Percentiles rank a stretch among this genome's conserved stretches.
phyloP scores from a whole-genome alignment of 1,140 invertebrate species.

The Eueides isabella region DNA sequence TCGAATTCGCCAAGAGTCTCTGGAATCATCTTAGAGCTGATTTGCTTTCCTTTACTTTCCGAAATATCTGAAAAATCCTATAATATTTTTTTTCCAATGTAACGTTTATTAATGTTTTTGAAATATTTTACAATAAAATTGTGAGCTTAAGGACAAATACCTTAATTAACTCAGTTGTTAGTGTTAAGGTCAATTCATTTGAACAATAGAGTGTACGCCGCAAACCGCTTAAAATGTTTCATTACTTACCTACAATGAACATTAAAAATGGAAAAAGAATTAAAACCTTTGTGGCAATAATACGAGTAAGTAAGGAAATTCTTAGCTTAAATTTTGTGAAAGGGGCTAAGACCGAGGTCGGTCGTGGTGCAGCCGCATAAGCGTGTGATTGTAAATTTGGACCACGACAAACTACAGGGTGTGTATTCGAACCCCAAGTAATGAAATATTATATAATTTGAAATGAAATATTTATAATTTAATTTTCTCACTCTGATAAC shows the following conservation, averaged over 20 bases:
- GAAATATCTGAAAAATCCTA: too few species aligned
- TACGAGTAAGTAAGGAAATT: not conserved
- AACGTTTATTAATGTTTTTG: too few species aligned
- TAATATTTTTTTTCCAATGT: too few species aligned
- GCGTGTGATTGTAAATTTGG: not conserved
- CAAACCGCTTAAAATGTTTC: not conserved
- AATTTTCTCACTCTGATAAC: not conserved
- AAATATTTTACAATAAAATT: not conserved
- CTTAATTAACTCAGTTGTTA: conserved; percentile 25
- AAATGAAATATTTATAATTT: too few species aligned
- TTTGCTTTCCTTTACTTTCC: too few species aligned
- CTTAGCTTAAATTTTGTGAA: not conserved
- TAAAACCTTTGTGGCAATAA: not conserved
- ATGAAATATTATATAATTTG: not conserved
- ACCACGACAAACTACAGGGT: too few species aligned
- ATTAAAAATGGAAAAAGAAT: not conserved
- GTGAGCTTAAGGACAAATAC: not conserved
- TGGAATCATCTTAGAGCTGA: too few species aligned
- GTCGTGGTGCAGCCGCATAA: not conserved
- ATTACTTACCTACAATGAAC: not conserved
- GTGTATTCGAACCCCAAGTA: not conserved
- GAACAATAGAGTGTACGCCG: conserved; percentile 20
- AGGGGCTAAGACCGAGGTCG: not conserved
- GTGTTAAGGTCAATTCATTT: conserved; percentile 26
- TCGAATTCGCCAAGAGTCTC: too few species aligned